phyloP scores from a whole-genome alignment of 2,888 invertebrate species.

The Rhodophaea formosa region DNA sequence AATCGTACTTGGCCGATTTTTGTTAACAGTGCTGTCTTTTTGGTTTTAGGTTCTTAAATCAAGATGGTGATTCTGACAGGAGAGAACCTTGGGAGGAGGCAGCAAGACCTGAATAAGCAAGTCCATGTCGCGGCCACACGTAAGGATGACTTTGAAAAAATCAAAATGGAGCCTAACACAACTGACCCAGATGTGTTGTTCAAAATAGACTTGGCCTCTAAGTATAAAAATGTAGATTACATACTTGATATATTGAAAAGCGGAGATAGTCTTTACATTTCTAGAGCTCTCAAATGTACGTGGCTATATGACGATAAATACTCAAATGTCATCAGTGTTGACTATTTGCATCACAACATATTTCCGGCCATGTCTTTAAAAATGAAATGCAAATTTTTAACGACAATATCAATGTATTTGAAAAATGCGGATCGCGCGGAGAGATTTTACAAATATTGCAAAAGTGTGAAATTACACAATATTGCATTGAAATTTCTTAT shows the following conservation, averaged over 20 bases:
- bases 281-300: slow-evolving; percentile 50
- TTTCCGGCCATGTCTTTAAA: slow-evolving; percentile 58
- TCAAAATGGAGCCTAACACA: slow-evolving; percentile 36
- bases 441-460: slow-evolving; percentile 50
- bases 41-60: slow-evolving; percentile 11
- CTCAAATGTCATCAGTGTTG: slow-evolving; percentile 43
- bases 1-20: too few species aligned
- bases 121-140: slow-evolving; percentile 38
- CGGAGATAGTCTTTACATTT: slow-evolving; percentile 52
- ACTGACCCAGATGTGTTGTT: slow-evolving; percentile 54
- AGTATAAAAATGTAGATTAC: slow-evolving; percentile 48
- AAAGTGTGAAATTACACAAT: slow-evolving; percentile 32
- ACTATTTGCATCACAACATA: slow-evolving; percentile 47
- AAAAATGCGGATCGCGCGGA: slow-evolving; percentile 39
- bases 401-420: slow-evolving; percentile 39
- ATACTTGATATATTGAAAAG: slow-evolving; percentile 51
- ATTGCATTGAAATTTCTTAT: slow-evolving; percentile 51
- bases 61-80: slow-evolving; percentile 44
- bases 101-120: slow-evolving; percentile 43
- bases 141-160: slow-evolving; percentile 35
- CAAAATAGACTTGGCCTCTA: slow-evolving; percentile 60
- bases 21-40: neutral
- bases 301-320: slow-evolving; percentile 52
- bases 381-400: slow-evolving; percentile 54
- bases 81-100: slow-evolving; percentile 42